phyloP scores from a whole-genome alignment of 2,113 vertebrate species.

The Acrocephalus kingi region DNA sequence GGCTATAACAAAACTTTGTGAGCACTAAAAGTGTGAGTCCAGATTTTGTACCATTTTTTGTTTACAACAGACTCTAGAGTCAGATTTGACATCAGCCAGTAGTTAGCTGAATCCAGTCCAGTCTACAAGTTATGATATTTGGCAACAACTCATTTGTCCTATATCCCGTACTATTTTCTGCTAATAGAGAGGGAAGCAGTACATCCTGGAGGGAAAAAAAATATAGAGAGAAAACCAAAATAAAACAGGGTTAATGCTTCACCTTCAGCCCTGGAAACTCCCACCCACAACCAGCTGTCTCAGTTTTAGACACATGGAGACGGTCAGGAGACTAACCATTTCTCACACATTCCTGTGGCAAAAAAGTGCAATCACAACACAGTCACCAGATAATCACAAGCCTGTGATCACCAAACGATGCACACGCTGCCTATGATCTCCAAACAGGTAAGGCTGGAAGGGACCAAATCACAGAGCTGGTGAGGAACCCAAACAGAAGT shows the following conservation, averaged over 20 bases:
- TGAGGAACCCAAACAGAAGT: not conserved
- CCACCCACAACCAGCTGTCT: not conserved
- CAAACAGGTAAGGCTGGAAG: not conserved
- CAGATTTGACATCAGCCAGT: not conserved
- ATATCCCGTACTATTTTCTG: not conserved
- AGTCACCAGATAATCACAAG: not conserved
- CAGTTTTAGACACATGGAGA: not conserved
- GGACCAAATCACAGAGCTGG: not conserved
- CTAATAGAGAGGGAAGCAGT: not conserved
- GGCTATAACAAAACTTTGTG: fast-evolving
- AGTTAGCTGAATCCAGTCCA: not conserved
- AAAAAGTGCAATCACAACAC: not conserved
- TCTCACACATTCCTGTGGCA: not conserved
- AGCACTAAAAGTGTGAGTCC: not conserved
- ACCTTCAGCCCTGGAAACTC: not conserved
- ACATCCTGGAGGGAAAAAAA: fast-evolving
- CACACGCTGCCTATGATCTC: not conserved
- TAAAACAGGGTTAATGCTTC: not conserved
- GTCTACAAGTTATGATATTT: not conserved
- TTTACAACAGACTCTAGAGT: not conserved
- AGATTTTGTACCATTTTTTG: not conserved
- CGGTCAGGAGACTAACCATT: fast-evolving
- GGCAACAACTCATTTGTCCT: not conserved
- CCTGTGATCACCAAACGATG: not conserved
- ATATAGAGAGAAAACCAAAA: not conserved